Base-by-base conservation (phyloP, 2,113 vertebrate genomes). In the Pimephales promelas region DNA sequence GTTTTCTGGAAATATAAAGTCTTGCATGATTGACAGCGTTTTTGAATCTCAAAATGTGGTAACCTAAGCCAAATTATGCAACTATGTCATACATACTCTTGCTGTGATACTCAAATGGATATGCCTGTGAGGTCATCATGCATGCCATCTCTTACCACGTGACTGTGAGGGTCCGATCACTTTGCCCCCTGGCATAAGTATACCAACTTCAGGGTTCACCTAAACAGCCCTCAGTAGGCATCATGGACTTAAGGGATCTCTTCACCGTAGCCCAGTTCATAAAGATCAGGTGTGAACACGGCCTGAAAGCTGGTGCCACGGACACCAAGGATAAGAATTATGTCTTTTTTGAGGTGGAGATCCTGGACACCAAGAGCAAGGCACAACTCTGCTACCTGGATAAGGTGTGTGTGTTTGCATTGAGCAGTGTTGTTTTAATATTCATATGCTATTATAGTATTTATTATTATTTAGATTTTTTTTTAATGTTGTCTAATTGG, bases 381-480 rank as follows among this genome's bases (percentile, higher is more conserved):
- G 87, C 92, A 66, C 91, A 93, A 52, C 91, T 95, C 40, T 94
- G 92, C 89, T 94, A 94, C 90, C 89, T 95, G 81, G 94, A 95
- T 83, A 95, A 95, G 93, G 93, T 95, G 92, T 34, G 85, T 78
- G 43, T 49, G 6, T 54, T 26, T 70, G 14, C 47, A 34, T 34
- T 34, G 31, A 34, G 62, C 14, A 4, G 7, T 22, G 62, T 10
- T 20, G 16, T 18, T 31, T 64, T 14, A 1, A 18, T 64, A 64
- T 64, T 31, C 14, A 64, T 31, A 1, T 9, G 4, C 4, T 31
- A 31, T 26, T 61, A 62, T 28, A n/a, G n/a, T 28, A 31, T 28
- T 16, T 31, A 20, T 66, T 34, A 20, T 64, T 6, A 8, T 18
- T 57, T 59, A 11, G 10, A 24, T 64, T 64, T 36, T 9, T 34